These are phyloP conservation scores for Raja brachyura DNA, from an alignment of 2,113 vertebrate genomes.

Conservation along the genomic window DNA sequence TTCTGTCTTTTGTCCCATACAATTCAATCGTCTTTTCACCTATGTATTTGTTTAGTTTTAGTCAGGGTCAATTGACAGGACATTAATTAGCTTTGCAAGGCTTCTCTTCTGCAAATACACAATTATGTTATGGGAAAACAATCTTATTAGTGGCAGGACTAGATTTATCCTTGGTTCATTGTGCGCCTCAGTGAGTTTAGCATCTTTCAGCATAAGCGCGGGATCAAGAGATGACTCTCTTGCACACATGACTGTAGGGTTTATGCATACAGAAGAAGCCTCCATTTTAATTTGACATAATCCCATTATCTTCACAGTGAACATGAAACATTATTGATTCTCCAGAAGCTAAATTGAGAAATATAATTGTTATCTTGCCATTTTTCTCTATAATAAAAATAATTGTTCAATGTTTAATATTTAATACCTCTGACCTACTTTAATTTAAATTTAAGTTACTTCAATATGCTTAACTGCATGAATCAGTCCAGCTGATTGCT, in stretches of 20 bases:
- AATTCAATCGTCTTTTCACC: background rate
- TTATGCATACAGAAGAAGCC: background rate
- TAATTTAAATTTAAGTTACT: background rate
- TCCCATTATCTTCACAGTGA: background rate
- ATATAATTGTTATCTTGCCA: background rate
- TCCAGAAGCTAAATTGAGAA: background rate
- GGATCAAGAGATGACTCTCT: background rate
- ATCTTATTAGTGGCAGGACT: background rate
- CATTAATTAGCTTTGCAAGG: background rate
- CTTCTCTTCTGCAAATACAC: background rate
- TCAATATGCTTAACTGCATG: background rate
- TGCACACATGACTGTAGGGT: background rate
- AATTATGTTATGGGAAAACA: background rate
- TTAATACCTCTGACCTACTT: background rate
- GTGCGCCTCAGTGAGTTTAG: background rate
- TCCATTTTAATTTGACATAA: background rate
- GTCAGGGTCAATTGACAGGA: background rate
- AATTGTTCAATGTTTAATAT: background rate
- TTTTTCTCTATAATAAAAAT: background rate
- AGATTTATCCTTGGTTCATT: background rate
- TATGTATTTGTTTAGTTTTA: background rate
- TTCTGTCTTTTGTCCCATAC: too few relatives aligned
- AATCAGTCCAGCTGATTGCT: background rate
- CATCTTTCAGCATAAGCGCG: background rate
- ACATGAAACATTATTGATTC: background rate